Evolutionary conservation across 2,888 invertebrate genomes (phyloP).

Genomic region (Vannuccia rotundouncinata): DNA sequence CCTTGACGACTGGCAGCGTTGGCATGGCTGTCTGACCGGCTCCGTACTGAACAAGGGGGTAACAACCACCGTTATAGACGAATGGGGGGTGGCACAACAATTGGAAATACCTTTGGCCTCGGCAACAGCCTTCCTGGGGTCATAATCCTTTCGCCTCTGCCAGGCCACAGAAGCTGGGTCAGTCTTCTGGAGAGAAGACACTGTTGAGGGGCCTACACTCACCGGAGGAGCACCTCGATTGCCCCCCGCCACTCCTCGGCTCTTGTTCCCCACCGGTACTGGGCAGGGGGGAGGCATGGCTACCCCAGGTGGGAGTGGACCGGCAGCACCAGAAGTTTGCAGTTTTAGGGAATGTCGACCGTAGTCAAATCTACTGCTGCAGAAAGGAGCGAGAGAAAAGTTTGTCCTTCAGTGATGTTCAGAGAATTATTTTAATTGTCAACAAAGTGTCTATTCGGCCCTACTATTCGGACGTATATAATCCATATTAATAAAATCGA

Average conservation of each 20-base stretch:
- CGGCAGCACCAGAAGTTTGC: constrained; percentile 23
- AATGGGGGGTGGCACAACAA: not conserved
- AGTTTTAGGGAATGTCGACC: constrained; percentile 34
- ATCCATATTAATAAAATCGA: no score
- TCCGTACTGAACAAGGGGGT: not conserved
- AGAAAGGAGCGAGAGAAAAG: no score
- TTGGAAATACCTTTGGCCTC: not conserved
- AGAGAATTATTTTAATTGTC: no score
- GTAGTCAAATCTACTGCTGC: constrained; percentile 31
- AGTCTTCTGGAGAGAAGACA: no score
- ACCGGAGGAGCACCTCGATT: not conserved
- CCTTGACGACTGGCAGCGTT: no score
- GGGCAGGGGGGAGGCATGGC: constrained; percentile 20
- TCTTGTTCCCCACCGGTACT: not conserved
- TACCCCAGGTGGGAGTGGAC: constrained; percentile 28
- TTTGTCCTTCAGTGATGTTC: no score
- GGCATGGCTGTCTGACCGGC: constrained; percentile 7
- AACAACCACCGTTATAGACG: no score
- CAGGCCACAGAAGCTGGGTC: constrained; percentile 61
- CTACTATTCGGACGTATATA: no score
- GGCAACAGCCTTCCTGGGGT: constrained; percentile 68
- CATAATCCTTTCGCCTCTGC: constrained; percentile 88
- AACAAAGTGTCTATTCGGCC: no score
- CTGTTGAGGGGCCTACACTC: no score
- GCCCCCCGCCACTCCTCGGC: not conserved